Conservation (phyloP, 2,113 vertebrate species). For the Zosterops japonicus region DNA sequence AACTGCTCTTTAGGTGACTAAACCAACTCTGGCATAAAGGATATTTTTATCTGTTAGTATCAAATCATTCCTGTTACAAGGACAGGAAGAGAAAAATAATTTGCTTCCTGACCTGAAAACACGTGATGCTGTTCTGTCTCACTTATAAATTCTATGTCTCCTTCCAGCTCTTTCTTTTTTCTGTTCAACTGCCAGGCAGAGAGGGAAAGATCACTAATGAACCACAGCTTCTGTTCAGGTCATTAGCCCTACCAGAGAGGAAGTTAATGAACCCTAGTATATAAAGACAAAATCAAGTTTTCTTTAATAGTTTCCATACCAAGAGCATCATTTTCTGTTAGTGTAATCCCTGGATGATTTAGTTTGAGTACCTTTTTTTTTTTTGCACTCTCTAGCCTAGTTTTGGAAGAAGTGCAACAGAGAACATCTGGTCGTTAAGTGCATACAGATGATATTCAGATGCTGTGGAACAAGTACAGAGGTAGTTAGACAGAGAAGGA, state of each 20-base stretch:
- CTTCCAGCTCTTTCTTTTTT: slow-evolving; percentile 34
- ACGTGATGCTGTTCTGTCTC: neutral
- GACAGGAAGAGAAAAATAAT: neutral
- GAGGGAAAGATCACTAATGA: slow-evolving; percentile 68
- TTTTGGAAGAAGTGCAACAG: slow-evolving; percentile 27
- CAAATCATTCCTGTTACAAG: neutral
- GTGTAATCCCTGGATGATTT: slow-evolving; percentile 66
- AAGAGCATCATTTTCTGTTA: slow-evolving; percentile 70
- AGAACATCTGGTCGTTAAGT: slow-evolving; percentile 69
- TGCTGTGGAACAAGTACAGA: neutral
- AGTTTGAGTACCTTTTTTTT: neutral
- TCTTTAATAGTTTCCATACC: slow-evolving; percentile 71
- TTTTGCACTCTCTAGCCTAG: neutral
- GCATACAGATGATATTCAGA: slow-evolving; percentile 40
- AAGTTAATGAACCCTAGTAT: slow-evolving; percentile 73
- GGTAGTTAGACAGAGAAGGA: neutral
- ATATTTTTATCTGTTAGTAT: neutral
- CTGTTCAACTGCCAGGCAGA: slow-evolving; percentile 62
- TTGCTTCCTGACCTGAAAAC: slow-evolving; percentile 15
- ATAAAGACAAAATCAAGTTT: slow-evolving; percentile 73
- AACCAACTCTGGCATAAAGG: neutral
- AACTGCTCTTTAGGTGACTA: neutral
- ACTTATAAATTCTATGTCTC: slow-evolving; percentile 6
- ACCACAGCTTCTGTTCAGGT: slow-evolving; percentile 70
- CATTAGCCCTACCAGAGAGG: slow-evolving; percentile 72